A percentile compares a stretch with the other conserved stretches of the same genome.
These are phyloP conservation scores for Rhinophrynus dorsalis DNA, from an alignment of 2,797 vertebrate genomes.

Conservation along the genomic window DNA sequence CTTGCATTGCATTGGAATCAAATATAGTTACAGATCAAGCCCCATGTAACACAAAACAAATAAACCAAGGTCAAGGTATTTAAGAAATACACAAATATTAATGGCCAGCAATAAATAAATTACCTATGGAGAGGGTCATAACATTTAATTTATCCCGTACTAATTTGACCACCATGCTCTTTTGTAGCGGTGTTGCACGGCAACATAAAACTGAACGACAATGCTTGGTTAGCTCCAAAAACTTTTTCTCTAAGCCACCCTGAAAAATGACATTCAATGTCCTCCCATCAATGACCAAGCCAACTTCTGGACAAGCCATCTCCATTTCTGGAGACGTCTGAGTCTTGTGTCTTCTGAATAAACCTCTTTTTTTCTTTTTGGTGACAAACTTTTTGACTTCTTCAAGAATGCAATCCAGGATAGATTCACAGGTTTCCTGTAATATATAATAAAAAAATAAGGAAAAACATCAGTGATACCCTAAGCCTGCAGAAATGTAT, in stretches of 20 bases:
- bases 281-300: conserved; percentile 83
- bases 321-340: not conserved
- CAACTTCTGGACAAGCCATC: conserved; percentile 56
- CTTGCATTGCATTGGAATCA: too few species aligned
- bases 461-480: conserved; percentile 3
- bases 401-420: conserved; percentile 80
- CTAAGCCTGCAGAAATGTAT: too few species aligned
- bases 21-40: too few species aligned
- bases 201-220: conserved; percentile 88
- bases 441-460: conserved; percentile 35
- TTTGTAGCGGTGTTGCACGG: conserved; percentile 85
- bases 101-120: conserved; percentile 39
- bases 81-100: too few species aligned
- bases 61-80: too few species aligned
- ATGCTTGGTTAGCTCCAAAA: conserved; percentile 73
- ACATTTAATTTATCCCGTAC: conserved; percentile 74
- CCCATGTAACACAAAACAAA: too few species aligned
- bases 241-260: conserved; percentile 75
- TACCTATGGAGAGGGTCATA: conserved; percentile 92
- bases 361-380: conserved; percentile 48
- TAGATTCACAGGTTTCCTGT: conserved; percentile 81
- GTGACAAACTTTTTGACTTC: conserved; percentile 73
- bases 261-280: conserved; percentile 78
- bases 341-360: conserved; percentile 6
- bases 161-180: conserved; percentile 83